Conservation (phyloP, 2,797 vertebrate species). For the Melanotaenia maccullochi region DNA sequence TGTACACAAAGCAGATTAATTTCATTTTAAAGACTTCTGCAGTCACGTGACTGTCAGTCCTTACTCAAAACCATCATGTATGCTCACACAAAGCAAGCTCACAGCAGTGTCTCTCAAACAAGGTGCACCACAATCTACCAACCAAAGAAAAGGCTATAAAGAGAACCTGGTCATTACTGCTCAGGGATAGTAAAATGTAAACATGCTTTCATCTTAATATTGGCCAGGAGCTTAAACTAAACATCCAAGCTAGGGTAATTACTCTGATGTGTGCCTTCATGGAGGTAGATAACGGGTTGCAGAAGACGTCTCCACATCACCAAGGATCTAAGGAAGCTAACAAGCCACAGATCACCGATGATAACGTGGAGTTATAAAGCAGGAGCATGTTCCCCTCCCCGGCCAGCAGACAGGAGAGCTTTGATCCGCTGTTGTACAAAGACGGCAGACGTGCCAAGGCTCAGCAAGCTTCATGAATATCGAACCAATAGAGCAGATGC, state of each 20-base stretch:
- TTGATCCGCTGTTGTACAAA: constrained; percentile 54
- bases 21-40: constrained; percentile 17
- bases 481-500: constrained; percentile 55
- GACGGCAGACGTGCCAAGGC: constrained; percentile 44
- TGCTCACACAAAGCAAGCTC: constrained; percentile 12
- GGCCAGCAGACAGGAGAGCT: constrained; percentile 36
- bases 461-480: constrained; percentile 45
- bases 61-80: constrained; percentile 9
- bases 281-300: constrained; percentile 12
- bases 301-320: constrained; percentile 35
- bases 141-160: not conserved
- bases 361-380: constrained; percentile 49
- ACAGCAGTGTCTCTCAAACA: constrained; percentile 14
- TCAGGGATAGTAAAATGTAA: not conserved
- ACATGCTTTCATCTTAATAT: constrained; percentile 37
- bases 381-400: constrained; percentile 14
- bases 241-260: constrained; percentile 61
- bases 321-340: constrained; percentile 57
- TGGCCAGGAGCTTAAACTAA: constrained; percentile 54
- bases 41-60: not conserved
- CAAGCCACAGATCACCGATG: constrained; percentile 47
- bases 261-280: constrained; percentile 24
- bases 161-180: not conserved
- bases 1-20: constrained; percentile 9
- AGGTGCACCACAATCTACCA: not conserved